Percentiles rank a stretch among this genome's conserved stretches.
Evolutionary conservation across 2,888 invertebrate species (phyloP).

Genomic region (Invenusta paracnida): DNA sequence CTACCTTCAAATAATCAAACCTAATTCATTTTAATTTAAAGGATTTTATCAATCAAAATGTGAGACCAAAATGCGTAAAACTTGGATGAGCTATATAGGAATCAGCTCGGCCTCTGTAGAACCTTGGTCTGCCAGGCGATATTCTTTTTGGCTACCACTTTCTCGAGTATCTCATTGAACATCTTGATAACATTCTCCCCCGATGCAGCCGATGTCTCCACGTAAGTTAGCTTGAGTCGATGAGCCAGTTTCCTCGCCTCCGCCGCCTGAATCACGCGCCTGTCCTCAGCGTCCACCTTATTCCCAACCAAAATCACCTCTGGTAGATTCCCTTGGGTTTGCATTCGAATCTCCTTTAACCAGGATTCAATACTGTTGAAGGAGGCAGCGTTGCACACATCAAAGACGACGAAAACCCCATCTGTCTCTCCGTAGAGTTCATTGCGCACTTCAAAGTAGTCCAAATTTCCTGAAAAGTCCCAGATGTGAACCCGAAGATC

Average conservation of each 20-base stretch:
- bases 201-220: constrained; percentile 54
- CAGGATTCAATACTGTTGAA: constrained; percentile 55
- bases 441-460: constrained; percentile 57
- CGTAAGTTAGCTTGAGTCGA: constrained; percentile 39
- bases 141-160: constrained; percentile 45
- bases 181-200: constrained; percentile 55
- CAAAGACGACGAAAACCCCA: constrained; percentile 55
- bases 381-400: constrained; percentile 53
- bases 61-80: too few species aligned
- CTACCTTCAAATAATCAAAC: too few species aligned
- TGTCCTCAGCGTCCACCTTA: constrained; percentile 48
- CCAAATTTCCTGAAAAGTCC: constrained; percentile 57
- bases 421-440: constrained; percentile 56
- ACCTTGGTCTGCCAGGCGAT: constrained; percentile 14
- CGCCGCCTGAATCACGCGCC: constrained; percentile 27
- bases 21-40: too few species aligned
- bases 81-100: too few species aligned
- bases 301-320: constrained; percentile 53
- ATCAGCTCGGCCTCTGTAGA: background rate
- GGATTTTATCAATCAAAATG: too few species aligned
- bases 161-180: constrained; percentile 52
- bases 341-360: constrained; percentile 53
- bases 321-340: constrained; percentile 46
- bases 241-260: constrained; percentile 19
- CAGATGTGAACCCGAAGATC: constrained; percentile 57